Evolutionary conservation across 92 coral and sea anemone genomes (phyloP).

Genomic region (Phenganax stokvisi): DNA sequence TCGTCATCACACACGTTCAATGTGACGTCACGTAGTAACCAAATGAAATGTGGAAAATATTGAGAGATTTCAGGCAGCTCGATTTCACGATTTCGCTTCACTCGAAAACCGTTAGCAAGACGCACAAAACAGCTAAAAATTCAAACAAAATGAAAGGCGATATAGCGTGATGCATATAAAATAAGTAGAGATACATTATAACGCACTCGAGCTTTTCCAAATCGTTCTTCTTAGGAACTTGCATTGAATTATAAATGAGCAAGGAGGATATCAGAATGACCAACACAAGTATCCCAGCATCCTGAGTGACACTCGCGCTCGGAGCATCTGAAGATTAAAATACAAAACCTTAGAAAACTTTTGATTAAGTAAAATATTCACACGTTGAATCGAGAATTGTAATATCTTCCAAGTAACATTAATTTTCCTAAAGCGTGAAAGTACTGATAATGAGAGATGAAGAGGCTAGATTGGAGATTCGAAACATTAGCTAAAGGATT

Average conservation of each 20-base stretch:
- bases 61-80: conserved; percentile 36
- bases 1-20: conserved; percentile 40
- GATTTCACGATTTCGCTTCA: conserved; percentile 19
- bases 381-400: neutral
- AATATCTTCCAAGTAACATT: too few relatives aligned
- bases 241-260: conserved; percentile 15
- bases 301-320: conserved; percentile 34
- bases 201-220: conserved; percentile 39
- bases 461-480: too few relatives aligned
- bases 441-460: too few relatives aligned
- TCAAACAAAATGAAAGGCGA: neutral
- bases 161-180: neutral
- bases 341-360: neutral
- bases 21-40: conserved; percentile 58
- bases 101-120: conserved; percentile 32
- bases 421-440: too few relatives aligned
- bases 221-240: conserved; percentile 39
- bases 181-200: neutral
- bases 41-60: conserved; percentile 55
- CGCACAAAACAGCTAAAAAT: conserved; percentile 38
- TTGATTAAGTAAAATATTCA: neutral
- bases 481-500: neutral
- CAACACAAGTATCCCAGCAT: conserved; percentile 39
- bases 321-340: conserved; percentile 29
- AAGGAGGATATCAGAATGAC: conserved; percentile 38